Base-by-base conservation (phyloP, 2,113 vertebrate genomes). In the Panurus biarmicus region DNA sequence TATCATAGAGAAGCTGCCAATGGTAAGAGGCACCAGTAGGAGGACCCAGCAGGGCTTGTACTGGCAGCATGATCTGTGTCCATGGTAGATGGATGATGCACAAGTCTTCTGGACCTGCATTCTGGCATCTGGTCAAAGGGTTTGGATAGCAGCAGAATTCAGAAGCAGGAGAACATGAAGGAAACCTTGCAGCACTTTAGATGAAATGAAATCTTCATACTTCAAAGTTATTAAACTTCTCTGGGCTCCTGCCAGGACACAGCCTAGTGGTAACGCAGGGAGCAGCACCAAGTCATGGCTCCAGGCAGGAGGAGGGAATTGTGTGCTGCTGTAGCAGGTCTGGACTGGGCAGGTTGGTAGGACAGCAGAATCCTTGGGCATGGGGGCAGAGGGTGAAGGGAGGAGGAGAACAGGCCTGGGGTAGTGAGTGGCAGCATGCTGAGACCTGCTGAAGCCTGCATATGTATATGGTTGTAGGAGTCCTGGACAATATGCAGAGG, bases 321-420 rank as follows among this genome's bases (percentile, higher is more conserved):
- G 8, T 29, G 15, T 1, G 2, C 15, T 7, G 2, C 14, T 10
- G 1, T 11, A 24, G 7, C 0, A 0, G 26, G 29, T 16, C n/a
- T 82, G 64, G 6, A 33, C 7, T 3, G 5, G 7, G 25, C 7
- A 38, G 14, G 10, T 20, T 65, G 23, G 3, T 45, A 48, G 61
- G 21, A 38, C 7, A 48, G 19, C 33, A 56, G 67, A 45, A 9
- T 5, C 28, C 33, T 2, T 2, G 35, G 20, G 17, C 1, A 1
- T 28, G 10, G 22, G 6, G 16, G 11, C 14, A 83, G 38, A 82
- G 28, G 7, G 6, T 26, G 38, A 0, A 3, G 29, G 28, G 71
- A 36, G 48, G 9, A 40, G 22, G 7, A 54, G 5, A 54, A 5
- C 6, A 31, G 14, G 28, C 16, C 50, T 23, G 38, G 8, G 20